These are phyloP conservation scores for Sebastes taczanowskii DNA, from an alignment of 2,797 vertebrate species.

Conservation along the genomic window DNA sequence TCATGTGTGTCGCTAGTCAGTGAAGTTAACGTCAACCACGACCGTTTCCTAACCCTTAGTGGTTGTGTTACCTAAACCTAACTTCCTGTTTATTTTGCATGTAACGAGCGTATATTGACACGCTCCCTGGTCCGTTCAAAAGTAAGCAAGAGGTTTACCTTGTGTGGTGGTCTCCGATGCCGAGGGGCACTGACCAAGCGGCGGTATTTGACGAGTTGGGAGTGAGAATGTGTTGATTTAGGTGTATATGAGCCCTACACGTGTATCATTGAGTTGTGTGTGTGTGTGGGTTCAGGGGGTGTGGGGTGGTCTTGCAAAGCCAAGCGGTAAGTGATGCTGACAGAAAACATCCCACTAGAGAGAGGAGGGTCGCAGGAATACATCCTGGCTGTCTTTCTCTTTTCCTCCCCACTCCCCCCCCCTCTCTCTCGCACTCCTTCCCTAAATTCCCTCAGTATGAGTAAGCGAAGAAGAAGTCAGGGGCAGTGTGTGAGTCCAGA, in stretches of 20 bases:
- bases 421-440: background rate
- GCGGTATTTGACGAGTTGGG: too few species aligned
- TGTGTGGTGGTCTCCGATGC: too few species aligned
- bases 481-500: conserved; percentile 41
- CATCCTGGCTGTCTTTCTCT: conserved; percentile 27
- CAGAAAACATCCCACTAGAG: conserved; percentile 48
- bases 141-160: too few species aligned
- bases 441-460: conserved; percentile 49
- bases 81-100: too few species aligned
- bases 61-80: too few species aligned
- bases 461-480: conserved; percentile 30
- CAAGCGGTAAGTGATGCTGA: conserved; percentile 50
- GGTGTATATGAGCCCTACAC: background rate
- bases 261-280: background rate
- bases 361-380: conserved; percentile 43
- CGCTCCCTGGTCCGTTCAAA: too few species aligned
- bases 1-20: too few species aligned
- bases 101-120: too few species aligned
- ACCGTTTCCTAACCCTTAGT: too few species aligned
- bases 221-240: background rate
- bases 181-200: too few species aligned
- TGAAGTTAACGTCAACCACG: too few species aligned
- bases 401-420: background rate
- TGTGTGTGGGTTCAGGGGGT: background rate
- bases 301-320: conserved; percentile 10